A percentile compares a stretch with the other conserved stretches of the same genome.
Evolutionary conservation across 1,140 invertebrate species (phyloP).

Genomic region (Camponotus pennsylvanicus): DNA sequence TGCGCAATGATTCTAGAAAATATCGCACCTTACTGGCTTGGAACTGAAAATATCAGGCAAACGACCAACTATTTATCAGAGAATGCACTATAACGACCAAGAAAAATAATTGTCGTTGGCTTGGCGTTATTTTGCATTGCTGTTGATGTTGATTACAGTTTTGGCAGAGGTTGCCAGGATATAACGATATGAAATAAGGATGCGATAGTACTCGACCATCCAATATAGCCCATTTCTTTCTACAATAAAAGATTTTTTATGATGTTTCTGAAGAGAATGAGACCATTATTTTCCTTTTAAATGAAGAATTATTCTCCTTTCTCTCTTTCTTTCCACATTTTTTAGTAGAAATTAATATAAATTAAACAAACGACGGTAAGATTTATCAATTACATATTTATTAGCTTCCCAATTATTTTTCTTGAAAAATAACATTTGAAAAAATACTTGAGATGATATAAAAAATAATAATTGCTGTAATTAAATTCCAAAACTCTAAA

Average conservation of each 20-base stretch:
- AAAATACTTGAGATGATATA: too few species aligned
- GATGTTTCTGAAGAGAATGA: neutral
- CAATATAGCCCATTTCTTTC: neutral
- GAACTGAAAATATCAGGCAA: conserved; percentile 46
- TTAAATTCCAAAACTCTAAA: too few species aligned
- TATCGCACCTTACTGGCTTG: conserved; percentile 53
- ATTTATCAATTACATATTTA: too few species aligned
- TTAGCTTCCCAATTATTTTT: too few species aligned
- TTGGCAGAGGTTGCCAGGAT: neutral
- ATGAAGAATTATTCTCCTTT: neutral
- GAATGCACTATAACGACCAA: conserved; percentile 7
- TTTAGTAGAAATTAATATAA: too few species aligned
- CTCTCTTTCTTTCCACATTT: too few species aligned
- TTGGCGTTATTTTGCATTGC: conserved; percentile 16
- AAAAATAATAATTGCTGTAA: too few species aligned
- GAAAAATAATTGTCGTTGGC: conserved; percentile 52
- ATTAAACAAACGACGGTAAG: too few species aligned
- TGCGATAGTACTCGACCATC: neutral
- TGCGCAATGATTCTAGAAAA: conserved; percentile 61
- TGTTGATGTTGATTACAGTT: conserved; percentile 43
- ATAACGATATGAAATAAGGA: conserved; percentile 18
- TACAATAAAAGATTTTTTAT: neutral
- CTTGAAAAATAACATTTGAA: too few species aligned
- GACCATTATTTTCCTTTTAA: neutral
- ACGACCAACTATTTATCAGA: conserved; percentile 53